Evolutionary conservation across 2,888 invertebrate species (phyloP).

Genomic region (Metellina segmentata): DNA sequence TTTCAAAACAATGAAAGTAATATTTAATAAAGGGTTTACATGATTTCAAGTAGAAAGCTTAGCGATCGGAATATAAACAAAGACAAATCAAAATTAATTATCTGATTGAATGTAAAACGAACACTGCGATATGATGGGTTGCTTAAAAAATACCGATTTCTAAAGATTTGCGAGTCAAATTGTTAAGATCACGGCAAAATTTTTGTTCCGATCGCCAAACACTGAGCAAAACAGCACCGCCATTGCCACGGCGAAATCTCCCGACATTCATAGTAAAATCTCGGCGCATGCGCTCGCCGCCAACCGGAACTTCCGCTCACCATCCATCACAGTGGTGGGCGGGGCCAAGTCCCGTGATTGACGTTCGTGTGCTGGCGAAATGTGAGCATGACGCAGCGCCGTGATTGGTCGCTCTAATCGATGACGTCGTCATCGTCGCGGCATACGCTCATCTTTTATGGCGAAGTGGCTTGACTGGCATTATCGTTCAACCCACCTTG

Average conservation of each 20-base stretch:
- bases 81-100: no score
- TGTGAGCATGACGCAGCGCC: slow-evolving; percentile 70
- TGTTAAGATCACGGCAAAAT: background rate
- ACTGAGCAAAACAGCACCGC: slow-evolving; percentile 40
- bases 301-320: slow-evolving; percentile 76
- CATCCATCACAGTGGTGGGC: slow-evolving; percentile 75
- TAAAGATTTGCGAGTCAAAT: background rate
- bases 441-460: slow-evolving; percentile 78
- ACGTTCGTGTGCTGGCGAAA: slow-evolving; percentile 76
- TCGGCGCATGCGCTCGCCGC: slow-evolving; percentile 59
- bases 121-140: no score
- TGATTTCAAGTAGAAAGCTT: no score
- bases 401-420: slow-evolving; percentile 77
- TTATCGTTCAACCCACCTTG: slow-evolving; percentile 78
- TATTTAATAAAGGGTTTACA: no score
- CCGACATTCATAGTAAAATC: slow-evolving; percentile 63
- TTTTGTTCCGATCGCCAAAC: background rate
- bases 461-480: slow-evolving; percentile 78
- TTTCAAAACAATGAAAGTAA: no score
- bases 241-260: slow-evolving; percentile 68
- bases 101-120: no score
- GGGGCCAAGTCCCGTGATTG: slow-evolving; percentile 77
- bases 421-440: slow-evolving; percentile 78
- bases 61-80: no score
- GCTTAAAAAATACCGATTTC: background rate